These are phyloP conservation scores for Genyomyrus donnyi DNA, from an alignment of 2,113 vertebrate species.

Conservation along the genomic window DNA sequence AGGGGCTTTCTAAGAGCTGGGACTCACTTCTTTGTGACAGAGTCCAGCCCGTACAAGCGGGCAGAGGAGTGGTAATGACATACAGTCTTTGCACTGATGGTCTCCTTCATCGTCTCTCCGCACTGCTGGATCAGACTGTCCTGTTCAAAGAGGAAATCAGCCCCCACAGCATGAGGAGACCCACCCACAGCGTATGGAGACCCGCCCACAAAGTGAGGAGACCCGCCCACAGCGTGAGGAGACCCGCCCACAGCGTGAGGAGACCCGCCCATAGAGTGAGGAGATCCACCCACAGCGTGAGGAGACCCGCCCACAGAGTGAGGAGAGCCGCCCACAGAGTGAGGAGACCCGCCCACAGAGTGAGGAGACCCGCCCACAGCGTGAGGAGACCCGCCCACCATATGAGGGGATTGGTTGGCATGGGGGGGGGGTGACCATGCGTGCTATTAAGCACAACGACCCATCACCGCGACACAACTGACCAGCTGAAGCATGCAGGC, in stretches of 20 bases:
- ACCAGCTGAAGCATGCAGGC: constrained; percentile 96
- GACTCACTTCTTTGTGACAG: constrained; percentile 85
- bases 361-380: too few species aligned
- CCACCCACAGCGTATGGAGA: background rate
- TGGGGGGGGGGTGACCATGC: background rate
- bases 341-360: too few species aligned
- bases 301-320: background rate
- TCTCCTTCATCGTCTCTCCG: constrained; percentile 97
- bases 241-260: background rate
- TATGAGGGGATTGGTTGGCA: background rate
- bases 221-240: too few species aligned
- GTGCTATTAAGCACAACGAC: background rate
- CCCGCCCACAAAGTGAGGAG: too few species aligned
- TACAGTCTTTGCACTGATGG: constrained; percentile 82
- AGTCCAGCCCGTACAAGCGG: constrained; percentile 83
- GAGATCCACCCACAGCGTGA: background rate
- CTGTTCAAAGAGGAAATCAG: constrained; percentile 53
- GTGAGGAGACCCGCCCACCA: background rate
- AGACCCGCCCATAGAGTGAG: background rate
- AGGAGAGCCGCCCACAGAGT: background rate
- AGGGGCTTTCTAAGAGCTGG: background rate
- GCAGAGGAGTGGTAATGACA: constrained; percentile 84
- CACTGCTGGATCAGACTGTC: constrained; percentile 94
- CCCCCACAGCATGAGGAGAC: background rate
- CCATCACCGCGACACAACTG: constrained; percentile 44